A percentile compares a stretch with the other conserved stretches of the same genome.
Evolutionary conservation across 2,888 invertebrate genomes (phyloP).

Genomic region (Tillus elongatus): DNA sequence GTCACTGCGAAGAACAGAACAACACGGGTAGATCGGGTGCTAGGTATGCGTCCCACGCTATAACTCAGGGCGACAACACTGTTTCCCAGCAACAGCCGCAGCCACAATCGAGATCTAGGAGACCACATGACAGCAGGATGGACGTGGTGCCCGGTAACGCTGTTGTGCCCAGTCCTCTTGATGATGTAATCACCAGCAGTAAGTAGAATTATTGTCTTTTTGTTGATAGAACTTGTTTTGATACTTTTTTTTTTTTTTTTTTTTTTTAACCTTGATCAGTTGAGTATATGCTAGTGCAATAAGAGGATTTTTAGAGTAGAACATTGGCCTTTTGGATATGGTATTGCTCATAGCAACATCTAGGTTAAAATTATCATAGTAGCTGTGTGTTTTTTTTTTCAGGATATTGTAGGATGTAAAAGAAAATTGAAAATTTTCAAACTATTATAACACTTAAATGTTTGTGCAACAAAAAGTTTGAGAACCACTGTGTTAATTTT

Average conservation of each 20-base stretch:
- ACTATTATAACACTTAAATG: too few relatives aligned
- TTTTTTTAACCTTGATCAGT: too few relatives aligned
- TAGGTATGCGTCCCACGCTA: constrained; percentile 34
- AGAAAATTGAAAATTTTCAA: too few relatives aligned
- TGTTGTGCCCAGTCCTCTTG: constrained; percentile 36
- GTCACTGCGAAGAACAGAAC: constrained; percentile 41
- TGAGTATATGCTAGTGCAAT: too few relatives aligned
- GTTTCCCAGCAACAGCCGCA: constrained; percentile 39
- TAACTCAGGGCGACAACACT: constrained; percentile 35
- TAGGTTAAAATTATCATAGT: too few relatives aligned
- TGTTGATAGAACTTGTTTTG: constrained; percentile 11
- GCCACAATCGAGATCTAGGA: constrained; percentile 31
- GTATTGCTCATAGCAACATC: too few relatives aligned
- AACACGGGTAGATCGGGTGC: constrained; percentile 31
- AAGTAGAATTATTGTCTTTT: constrained; percentile 24
- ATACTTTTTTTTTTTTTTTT: constrained; percentile 14
- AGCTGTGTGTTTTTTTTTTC: too few relatives aligned
- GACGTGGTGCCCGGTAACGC: constrained; percentile 35
- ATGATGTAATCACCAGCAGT: constrained; percentile 40
- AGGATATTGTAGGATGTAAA: too few relatives aligned
- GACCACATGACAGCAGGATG: constrained; percentile 36
- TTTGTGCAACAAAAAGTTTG: too few relatives aligned
- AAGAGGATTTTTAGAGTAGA: too few relatives aligned
- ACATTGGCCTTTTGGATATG: too few relatives aligned
- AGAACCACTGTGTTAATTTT: too few relatives aligned